These are phyloP conservation scores for Rhincodon typus DNA, from an alignment of 2,797 vertebrate genomes.

Conservation along the genomic window DNA sequence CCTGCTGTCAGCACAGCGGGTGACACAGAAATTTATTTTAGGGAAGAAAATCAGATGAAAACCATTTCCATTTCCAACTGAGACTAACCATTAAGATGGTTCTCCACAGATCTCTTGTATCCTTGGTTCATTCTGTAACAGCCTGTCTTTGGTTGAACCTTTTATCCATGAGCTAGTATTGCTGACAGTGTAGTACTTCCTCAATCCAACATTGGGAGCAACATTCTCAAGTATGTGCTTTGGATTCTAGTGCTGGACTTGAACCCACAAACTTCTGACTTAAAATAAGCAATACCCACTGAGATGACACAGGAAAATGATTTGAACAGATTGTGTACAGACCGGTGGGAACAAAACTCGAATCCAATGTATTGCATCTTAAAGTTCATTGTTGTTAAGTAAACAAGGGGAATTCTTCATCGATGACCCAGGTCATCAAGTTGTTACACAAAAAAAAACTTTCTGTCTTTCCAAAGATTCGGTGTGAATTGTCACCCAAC, in stretches of 20 bases:
- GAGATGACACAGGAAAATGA: too few species aligned
- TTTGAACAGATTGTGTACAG: too few species aligned
- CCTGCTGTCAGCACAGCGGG: neutral
- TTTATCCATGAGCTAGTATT: too few species aligned
- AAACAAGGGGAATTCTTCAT: neutral
- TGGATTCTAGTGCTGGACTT: too few species aligned
- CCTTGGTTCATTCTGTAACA: too few species aligned
- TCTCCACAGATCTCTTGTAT: neutral
- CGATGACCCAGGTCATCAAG: neutral
- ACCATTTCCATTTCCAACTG: neutral
- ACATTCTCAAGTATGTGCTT: too few species aligned
- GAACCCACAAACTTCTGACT: too few species aligned
- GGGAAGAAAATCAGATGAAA: neutral
- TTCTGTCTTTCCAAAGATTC: neutral
- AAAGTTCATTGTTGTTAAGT: neutral
- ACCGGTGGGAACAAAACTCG: too few species aligned
- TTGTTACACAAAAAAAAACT: neutral
- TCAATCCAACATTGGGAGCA: too few species aligned
- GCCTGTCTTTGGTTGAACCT: too few species aligned
- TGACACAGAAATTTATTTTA: neutral
- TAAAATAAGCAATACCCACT: too few species aligned
- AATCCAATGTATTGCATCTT: neutral
- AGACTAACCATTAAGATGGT: neutral
- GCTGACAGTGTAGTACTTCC: too few species aligned
- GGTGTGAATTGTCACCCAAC: neutral